Evolutionary conservation across 2,797 vertebrate genomes (phyloP).

Genomic region (Pangasius macronema): DNA sequence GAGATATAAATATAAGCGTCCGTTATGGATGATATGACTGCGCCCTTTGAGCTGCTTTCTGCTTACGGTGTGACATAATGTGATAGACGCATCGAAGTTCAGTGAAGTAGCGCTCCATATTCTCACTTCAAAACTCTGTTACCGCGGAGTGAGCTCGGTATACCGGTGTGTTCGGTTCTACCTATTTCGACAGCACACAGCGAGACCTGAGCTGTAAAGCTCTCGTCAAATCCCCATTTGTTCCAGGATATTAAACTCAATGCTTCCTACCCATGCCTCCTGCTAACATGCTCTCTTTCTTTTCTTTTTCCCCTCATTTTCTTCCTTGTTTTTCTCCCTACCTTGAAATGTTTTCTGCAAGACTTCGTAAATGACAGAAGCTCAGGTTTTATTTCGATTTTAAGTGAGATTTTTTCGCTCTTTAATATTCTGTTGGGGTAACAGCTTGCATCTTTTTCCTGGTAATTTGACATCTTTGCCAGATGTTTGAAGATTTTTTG

Average conservation of each 20-base stretch:
- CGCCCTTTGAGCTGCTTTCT: background rate
- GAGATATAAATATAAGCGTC: background rate
- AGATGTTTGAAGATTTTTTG: constrained; percentile 12
- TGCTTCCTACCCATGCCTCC: constrained; percentile 23
- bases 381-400: background rate
- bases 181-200: constrained; percentile 29
- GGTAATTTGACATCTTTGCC: background rate
- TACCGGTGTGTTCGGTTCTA: no score
- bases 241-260: constrained; percentile 53
- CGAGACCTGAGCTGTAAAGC: constrained; percentile 40
- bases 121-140: no score
- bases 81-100: background rate
- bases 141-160: no score
- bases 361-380: background rate
- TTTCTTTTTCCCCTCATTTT: background rate
- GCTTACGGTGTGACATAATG: background rate
- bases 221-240: constrained; percentile 53
- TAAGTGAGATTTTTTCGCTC: background rate
- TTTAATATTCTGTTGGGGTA: background rate
- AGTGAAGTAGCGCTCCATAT: no score
- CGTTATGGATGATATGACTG: background rate
- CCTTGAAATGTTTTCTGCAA: background rate
- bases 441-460: background rate
- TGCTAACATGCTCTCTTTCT: constrained; percentile 2
- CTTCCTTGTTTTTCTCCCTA: background rate